Evolutionary conservation across 2,797 vertebrate species (phyloP).

Genomic region (Basileuterus tristriatus): DNA sequence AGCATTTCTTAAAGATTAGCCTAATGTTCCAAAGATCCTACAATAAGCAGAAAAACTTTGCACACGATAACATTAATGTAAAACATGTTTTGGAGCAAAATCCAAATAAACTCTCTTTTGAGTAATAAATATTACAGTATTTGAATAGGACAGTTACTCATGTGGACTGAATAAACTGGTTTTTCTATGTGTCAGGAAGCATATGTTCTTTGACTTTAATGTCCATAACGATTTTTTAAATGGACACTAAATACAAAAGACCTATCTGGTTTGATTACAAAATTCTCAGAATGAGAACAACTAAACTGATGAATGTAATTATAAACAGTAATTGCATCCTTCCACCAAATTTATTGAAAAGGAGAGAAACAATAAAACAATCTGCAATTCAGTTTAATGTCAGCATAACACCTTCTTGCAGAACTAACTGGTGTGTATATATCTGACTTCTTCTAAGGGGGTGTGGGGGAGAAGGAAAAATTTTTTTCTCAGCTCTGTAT

Average conservation of each 20-base stretch:
- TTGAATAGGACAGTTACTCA: background rate
- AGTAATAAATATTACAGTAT: background rate
- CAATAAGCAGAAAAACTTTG: background rate
- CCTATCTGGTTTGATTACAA: background rate
- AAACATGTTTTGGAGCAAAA: background rate
- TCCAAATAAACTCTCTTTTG: background rate
- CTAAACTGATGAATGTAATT: background rate
- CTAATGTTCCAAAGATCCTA: background rate
- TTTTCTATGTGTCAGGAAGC: background rate
- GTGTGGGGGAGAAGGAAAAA: background rate
- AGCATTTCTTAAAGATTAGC: background rate
- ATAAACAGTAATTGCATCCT: background rate
- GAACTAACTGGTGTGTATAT: background rate
- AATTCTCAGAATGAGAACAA: background rate
- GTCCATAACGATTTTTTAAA: background rate
- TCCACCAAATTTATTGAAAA: background rate
- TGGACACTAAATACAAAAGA: background rate
- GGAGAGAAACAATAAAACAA: background rate
- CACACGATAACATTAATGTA: background rate
- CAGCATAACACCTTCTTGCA: background rate
- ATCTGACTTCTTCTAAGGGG: background rate
- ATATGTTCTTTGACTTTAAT: background rate
- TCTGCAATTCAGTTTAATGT: background rate
- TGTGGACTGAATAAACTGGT: background rate
- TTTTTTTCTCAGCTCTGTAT: background rate